These are phyloP conservation scores for Pandemis corylana DNA, from an alignment of 2,888 invertebrate genomes.

Conservation along the genomic window DNA sequence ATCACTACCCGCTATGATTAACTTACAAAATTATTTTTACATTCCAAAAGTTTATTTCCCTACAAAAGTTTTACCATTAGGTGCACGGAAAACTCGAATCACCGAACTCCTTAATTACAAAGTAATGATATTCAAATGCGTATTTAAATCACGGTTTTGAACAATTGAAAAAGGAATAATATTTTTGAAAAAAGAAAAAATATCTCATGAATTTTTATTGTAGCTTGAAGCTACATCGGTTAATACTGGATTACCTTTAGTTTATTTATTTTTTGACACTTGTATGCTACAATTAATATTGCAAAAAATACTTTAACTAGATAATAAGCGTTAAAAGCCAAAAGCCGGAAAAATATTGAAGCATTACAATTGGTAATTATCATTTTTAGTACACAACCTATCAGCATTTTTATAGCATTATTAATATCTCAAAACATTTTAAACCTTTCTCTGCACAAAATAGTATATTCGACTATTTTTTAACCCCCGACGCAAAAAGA, in stretches of 20 bases:
- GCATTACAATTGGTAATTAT: too few relatives aligned
- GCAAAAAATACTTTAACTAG: too few relatives aligned
- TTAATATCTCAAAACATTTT: too few relatives aligned
- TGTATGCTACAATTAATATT: too few relatives aligned
- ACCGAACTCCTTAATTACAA: slow-evolving; percentile 15
- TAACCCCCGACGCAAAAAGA: too few relatives aligned
- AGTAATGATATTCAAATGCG: slow-evolving; percentile 16
- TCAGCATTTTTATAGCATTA: too few relatives aligned
- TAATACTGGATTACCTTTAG: neutral
- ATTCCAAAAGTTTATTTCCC: slow-evolving; percentile 13
- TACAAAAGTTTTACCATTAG: slow-evolving; percentile 30
- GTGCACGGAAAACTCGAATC: slow-evolving; percentile 30
- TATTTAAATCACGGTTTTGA: neutral
- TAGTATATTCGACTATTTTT: too few relatives aligned
- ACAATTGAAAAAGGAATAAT: neutral
- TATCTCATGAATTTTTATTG: neutral
- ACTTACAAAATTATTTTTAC: slow-evolving; percentile 16
- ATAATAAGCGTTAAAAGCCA: neutral
- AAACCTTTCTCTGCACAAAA: neutral
- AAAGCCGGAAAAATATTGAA: neutral
- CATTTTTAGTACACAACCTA: too few relatives aligned
- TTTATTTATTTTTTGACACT: too few relatives aligned
- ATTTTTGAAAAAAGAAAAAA: neutral
- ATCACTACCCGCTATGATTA: slow-evolving; percentile 39
- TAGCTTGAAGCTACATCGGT: neutral